Evolutionary conservation across 1,140 invertebrate genomes (phyloP).

Genomic region (Pseudoatta argentina): DNA sequence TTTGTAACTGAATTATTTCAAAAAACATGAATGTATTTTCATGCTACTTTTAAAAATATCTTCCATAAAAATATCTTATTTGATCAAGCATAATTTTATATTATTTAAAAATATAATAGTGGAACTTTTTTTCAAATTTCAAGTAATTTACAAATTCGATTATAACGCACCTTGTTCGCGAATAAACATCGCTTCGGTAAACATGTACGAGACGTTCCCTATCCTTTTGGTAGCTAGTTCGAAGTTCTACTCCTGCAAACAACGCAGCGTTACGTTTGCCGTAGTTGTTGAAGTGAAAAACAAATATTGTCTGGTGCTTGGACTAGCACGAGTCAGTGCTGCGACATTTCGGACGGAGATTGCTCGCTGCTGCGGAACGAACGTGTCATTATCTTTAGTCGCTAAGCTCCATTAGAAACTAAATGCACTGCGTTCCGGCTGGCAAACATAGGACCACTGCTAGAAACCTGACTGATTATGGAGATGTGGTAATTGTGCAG

Average conservation of each 20-base stretch:
- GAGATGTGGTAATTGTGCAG: conserved; percentile 44
- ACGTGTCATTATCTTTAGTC: conserved; percentile 67
- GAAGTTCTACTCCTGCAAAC: conserved; percentile 62
- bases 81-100: not conserved
- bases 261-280: conserved; percentile 68
- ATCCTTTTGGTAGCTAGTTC: conserved; percentile 51
- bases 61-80: not conserved
- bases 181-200: conserved; percentile 54
- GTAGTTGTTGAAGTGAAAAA: conserved; percentile 68
- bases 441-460: conserved; percentile 31
- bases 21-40: not conserved
- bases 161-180: conserved; percentile 39
- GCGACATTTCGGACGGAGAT: conserved; percentile 40
- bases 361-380: conserved; percentile 64
- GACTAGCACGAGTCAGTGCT: conserved; percentile 29
- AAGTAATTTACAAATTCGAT: conserved; percentile 44
- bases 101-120: not conserved
- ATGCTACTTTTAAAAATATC: not conserved
- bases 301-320: conserved; percentile 70
- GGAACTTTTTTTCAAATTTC: not conserved
- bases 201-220: conserved; percentile 49
- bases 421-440: conserved; percentile 47
- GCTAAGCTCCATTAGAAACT: conserved; percentile 70
- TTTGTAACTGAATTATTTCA: conserved; percentile 9
- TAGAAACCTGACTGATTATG: conserved; percentile 62